A percentile compares a stretch with the other conserved stretches of the same genome.
Conservation (phyloP, 2,888 invertebrate genomes). For the Caenorhabditis uteleia region DNA sequence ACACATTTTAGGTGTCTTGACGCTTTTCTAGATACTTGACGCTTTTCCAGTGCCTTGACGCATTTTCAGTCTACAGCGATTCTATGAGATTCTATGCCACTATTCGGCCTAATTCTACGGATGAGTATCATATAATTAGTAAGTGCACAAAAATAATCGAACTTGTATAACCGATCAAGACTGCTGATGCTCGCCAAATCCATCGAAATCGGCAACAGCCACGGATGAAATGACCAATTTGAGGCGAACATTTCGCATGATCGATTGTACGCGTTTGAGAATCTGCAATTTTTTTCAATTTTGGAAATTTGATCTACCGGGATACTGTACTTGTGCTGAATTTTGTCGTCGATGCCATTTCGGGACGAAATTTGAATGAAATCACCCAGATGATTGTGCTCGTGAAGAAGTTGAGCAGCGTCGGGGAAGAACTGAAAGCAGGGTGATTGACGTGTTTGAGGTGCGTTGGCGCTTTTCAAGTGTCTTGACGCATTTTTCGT, state of each 20-base stretch:
- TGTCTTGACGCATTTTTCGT: neutral
- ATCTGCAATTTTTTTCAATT: conserved; percentile 25
- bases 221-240: conserved; percentile 52
- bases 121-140: neutral
- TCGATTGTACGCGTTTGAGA: conserved; percentile 31
- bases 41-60: too few species aligned
- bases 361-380: conserved; percentile 45
- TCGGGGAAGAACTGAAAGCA: conserved; percentile 44
- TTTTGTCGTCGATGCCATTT: conserved; percentile 28
- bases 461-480: neutral
- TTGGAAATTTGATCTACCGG: neutral
- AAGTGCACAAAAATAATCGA: conserved; percentile 12
- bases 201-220: conserved; percentile 43
- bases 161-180: conserved; percentile 49
- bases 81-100: too few species aligned
- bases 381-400: conserved; percentile 51
- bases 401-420: conserved; percentile 30
- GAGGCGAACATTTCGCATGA: conserved; percentile 37
- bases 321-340: conserved; percentile 26
- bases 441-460: too few species aligned
- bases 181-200: conserved; percentile 31
- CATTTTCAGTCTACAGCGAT: too few species aligned
- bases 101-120: too few species aligned
- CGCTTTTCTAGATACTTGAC: neutral
- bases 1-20: conserved; percentile 1